phyloP scores from a whole-genome alignment of 1,140 invertebrate genomes.

The Drosophila mauritiana region DNA sequence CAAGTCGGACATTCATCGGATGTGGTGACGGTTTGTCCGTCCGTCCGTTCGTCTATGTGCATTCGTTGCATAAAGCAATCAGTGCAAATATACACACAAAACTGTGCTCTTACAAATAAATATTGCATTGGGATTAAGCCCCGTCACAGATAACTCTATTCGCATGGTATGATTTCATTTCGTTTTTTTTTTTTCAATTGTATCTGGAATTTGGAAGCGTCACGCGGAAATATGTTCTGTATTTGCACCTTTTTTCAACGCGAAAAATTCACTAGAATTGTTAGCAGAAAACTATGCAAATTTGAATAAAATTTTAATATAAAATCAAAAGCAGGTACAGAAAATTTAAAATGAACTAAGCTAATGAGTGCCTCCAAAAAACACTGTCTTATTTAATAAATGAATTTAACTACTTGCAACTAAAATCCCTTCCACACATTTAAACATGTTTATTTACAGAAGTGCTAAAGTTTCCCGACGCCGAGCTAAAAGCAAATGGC shows the following conservation, averaged over 20 bases:
- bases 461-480: conserved; percentile 33
- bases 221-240: conserved; percentile 17
- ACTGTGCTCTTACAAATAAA: conserved; percentile 49
- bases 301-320: too few relatives aligned
- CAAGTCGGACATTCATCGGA: conserved; percentile 53
- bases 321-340: too few relatives aligned
- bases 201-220: background rate
- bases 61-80: conserved; percentile 54
- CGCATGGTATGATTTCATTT: conserved; percentile 26
- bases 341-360: too few relatives aligned
- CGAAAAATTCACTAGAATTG: too few relatives aligned
- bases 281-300: background rate
- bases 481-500: conserved; percentile 28
- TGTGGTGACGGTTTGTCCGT: conserved; percentile 44
- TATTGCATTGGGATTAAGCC: conserved; percentile 51
- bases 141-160: conserved; percentile 26
- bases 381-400: too few relatives aligned
- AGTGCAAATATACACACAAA: conserved; percentile 57
- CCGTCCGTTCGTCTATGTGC: conserved; percentile 13
- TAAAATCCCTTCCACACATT: too few relatives aligned
- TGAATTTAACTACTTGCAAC: too few relatives aligned
- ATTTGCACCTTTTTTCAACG: background rate
- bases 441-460: background rate
- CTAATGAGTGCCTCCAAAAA: too few relatives aligned
- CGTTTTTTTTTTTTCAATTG: background rate